A percentile compares a stretch with the other conserved stretches of the same genome.
Conservation (phyloP, 2,797 vertebrate species). For the Anas bernieri region DNA sequence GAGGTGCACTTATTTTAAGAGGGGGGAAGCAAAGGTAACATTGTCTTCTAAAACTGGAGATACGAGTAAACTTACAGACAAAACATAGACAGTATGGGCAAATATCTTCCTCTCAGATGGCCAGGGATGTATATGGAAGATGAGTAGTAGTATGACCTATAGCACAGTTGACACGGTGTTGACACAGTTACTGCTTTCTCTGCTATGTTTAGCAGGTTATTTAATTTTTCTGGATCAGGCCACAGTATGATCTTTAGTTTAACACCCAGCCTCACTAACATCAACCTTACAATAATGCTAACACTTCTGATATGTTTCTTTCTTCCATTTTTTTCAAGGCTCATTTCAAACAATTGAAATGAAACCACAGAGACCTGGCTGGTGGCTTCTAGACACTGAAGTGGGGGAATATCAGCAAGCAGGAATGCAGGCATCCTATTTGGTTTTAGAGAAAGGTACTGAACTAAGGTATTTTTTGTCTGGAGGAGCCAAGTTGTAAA, state of each 20-base stretch:
- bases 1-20: background rate
- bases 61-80: background rate
- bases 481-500: background rate
- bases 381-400: conserved; percentile 94
- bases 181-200: background rate
- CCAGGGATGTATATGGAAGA: background rate
- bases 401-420: conserved; percentile 87
- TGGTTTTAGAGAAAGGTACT: conserved; percentile 89
- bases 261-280: background rate
- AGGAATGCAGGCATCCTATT: conserved; percentile 93
- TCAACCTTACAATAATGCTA: background rate
- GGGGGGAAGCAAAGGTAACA: background rate
- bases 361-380: conserved; percentile 88
- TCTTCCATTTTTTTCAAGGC: conserved; percentile 78
- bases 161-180: background rate
- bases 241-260: background rate
- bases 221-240: background rate
- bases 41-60: background rate
- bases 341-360: conserved; percentile 93
- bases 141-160: background rate
- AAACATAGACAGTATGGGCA: background rate
- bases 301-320: background rate
- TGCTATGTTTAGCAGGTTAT: background rate
- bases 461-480: background rate
- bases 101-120: background rate